Evolutionary conservation across 2,797 vertebrate species (phyloP).

Genomic region (Cichlasoma orientale): DNA sequence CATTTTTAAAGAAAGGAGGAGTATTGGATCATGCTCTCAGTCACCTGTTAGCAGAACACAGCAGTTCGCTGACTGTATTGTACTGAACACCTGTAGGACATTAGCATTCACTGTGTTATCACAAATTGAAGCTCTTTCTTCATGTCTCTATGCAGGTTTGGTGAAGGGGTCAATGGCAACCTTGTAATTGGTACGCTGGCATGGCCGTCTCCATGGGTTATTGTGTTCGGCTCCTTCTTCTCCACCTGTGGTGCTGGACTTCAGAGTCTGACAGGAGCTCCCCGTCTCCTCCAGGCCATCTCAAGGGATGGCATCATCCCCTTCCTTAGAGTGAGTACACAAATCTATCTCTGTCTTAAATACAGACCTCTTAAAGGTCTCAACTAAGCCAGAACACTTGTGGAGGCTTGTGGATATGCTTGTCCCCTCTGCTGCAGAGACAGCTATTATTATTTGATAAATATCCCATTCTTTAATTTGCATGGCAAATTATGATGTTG

Average conservation of each 20-base stretch:
- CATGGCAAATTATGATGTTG: neutral
- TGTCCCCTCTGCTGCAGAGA: neutral
- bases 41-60: neutral
- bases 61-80: neutral
- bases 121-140: neutral
- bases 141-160: slow-evolving; percentile 82
- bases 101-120: neutral
- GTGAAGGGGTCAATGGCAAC: slow-evolving; percentile 94
- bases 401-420: neutral
- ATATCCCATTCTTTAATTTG: neutral
- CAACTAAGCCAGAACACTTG: neutral
- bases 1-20: neutral
- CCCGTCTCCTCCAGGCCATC: slow-evolving; percentile 96
- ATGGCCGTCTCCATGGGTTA: slow-evolving; percentile 97
- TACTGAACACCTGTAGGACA: neutral
- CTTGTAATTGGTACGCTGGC: slow-evolving; percentile 96
- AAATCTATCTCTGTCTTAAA: neutral
- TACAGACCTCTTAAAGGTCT: neutral
- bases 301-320: slow-evolving; percentile 95
- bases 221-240: slow-evolving; percentile 98
- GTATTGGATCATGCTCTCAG: neutral
- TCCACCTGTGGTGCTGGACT: slow-evolving; percentile 96
- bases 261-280: slow-evolving; percentile 97
- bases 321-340: slow-evolving; percentile 88
- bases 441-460: neutral